Conservation (phyloP, 2,797 vertebrate genomes). For the Triplophysa bombifrons region DNA sequence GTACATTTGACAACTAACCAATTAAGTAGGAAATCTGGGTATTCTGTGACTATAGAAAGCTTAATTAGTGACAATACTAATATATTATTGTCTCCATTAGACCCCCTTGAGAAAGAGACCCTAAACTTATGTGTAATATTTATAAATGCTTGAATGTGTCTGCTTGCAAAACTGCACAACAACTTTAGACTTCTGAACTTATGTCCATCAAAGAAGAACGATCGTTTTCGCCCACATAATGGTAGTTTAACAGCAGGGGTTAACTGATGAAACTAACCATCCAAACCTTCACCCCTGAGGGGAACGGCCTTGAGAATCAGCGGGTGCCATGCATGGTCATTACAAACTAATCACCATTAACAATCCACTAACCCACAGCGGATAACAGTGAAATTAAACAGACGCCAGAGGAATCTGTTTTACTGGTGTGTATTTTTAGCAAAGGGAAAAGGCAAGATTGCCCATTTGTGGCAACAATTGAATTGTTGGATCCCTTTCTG, state of each 20-base stretch:
- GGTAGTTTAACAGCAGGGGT: neutral
- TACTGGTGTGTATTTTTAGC: conserved; percentile 53
- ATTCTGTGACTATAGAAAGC: too few species aligned
- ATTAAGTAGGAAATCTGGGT: too few species aligned
- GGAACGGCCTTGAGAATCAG: conserved; percentile 1
- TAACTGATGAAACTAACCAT: neutral
- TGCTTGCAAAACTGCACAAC: too few species aligned
- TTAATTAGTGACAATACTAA: too few species aligned
- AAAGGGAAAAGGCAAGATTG: conserved; percentile 32
- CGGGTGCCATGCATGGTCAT: conserved; percentile 18
- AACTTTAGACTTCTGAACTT: neutral
- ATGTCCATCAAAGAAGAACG: neutral
- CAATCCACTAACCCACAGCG: conserved; percentile 23
- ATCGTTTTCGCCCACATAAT: neutral
- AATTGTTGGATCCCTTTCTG: conserved; percentile 18
- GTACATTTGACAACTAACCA: too few species aligned
- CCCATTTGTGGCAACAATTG: conserved; percentile 44
- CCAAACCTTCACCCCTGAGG: neutral
- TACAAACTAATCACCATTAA: conserved; percentile 39
- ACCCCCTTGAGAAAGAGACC: too few species aligned
- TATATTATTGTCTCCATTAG: too few species aligned
- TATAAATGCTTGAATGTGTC: too few species aligned
- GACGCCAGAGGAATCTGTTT: conserved; percentile 30
- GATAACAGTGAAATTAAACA: conserved; percentile 52
- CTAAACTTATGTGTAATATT: too few species aligned